Evolutionary conservation across 2,113 vertebrate species (phyloP).

Genomic region (Clarias gariepinus): DNA sequence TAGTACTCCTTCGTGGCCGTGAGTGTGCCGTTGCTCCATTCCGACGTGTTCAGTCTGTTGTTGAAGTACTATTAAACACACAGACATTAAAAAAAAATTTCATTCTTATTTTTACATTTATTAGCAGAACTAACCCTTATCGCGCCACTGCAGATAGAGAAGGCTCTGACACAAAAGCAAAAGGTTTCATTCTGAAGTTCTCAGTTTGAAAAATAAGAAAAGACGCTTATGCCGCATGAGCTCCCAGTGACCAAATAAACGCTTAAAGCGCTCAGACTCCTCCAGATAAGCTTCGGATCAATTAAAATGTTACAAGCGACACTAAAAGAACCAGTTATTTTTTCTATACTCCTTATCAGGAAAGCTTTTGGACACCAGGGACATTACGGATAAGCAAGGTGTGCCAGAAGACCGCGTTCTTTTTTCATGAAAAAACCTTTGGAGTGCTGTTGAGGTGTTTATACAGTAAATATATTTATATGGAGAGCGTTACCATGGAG

Average conservation of each 20-base stretch:
- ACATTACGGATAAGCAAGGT: not conserved
- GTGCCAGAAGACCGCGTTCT: not conserved
- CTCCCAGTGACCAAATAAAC: not conserved
- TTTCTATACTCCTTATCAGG: not conserved
- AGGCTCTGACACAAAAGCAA: not conserved
- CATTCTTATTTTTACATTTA: not conserved
- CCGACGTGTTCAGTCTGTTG: conserved; percentile 64
- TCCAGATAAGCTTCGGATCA: not conserved
- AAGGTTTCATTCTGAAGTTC: not conserved
- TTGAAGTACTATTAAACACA: conserved; percentile 79
- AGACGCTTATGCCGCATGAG: not conserved
- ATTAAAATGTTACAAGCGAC: not conserved
- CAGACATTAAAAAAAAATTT: not conserved
- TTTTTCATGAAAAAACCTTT: not conserved
- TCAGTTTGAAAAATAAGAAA: not conserved
- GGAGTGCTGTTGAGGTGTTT: not conserved
- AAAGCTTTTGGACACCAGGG: not conserved
- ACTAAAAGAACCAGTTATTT: not conserved
- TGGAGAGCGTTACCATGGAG: conserved; percentile 71
- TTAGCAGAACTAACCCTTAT: not conserved
- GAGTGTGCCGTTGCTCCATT: conserved; percentile 58
- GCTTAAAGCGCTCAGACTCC: not conserved
- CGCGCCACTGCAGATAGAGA: too few relatives aligned
- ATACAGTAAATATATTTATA: too few relatives aligned
- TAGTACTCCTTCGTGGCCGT: conserved; percentile 68